A percentile compares a stretch with the other conserved stretches of the same genome.
Conservation (phyloP, 1,140 invertebrate genomes). For the Orchestia grillus region DNA sequence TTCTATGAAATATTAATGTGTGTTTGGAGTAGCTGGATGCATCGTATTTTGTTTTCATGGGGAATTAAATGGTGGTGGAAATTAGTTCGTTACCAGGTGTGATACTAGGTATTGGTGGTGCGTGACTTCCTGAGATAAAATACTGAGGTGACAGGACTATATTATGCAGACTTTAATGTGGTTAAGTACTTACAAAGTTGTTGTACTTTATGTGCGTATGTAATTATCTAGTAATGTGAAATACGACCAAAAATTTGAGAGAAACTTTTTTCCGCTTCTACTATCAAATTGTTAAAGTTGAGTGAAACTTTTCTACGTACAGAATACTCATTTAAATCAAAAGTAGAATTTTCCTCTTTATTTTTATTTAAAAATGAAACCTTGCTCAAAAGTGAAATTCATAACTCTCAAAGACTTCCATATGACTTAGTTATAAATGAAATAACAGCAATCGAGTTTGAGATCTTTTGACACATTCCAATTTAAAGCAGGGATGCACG, state of each 20-base stretch:
- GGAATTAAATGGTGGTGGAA: too few species aligned
- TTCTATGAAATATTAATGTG: too few species aligned
- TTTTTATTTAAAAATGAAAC: not conserved
- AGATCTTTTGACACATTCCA: not conserved
- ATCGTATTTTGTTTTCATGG: too few species aligned
- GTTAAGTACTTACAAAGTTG: not conserved
- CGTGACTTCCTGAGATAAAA: too few species aligned
- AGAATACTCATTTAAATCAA: not conserved
- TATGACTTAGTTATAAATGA: not conserved
- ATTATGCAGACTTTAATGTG: not conserved
- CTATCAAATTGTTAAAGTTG: not conserved
- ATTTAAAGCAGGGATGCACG: not conserved
- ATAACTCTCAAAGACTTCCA: not conserved
- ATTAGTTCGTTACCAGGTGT: too few species aligned
- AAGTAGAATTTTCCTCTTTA: not conserved
- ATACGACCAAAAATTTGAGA: not conserved
- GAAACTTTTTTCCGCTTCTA: not conserved
- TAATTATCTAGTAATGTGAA: not conserved
- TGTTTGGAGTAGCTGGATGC: too few species aligned
- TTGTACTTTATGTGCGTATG: not conserved
- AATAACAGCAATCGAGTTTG: not conserved
- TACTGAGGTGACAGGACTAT: not conserved
- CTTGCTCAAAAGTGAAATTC: not conserved
- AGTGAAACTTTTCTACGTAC: not conserved
- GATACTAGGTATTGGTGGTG: too few species aligned